Conservation (phyloP, 1,140 invertebrate genomes). For the Gryllus bimaculatus region DNA sequence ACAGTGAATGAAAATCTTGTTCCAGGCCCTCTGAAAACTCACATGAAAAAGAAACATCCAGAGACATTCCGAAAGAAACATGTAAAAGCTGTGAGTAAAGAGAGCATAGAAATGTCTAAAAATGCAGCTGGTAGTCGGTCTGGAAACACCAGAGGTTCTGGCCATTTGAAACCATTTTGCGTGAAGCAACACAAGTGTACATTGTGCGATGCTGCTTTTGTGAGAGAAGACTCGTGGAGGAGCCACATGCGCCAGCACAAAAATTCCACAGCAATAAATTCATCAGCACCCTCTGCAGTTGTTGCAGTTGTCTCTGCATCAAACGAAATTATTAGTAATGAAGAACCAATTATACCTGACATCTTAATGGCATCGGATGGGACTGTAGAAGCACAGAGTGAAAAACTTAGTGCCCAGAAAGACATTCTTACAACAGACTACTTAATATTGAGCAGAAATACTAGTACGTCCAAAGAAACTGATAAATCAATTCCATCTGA, state of each 20-base stretch:
- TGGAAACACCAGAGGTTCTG: not conserved
- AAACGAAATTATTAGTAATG: no score
- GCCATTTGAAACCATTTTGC: conserved; percentile 24
- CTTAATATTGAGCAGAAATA: no score
- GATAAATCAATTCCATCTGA: no score
- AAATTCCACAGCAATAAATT: not conserved
- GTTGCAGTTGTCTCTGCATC: no score
- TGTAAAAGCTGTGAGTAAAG: conserved; percentile 3
- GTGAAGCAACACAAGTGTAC: conserved; percentile 28
- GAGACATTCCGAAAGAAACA: conserved; percentile 10
- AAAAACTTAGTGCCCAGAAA: no score
- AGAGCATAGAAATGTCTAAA: not conserved
- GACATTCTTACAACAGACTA: no score
- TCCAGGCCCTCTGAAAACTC: conserved; percentile 19
- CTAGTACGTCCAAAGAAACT: no score
- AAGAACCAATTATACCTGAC: no score
- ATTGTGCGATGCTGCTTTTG: conserved; percentile 31
- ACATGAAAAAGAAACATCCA: conserved; percentile 19
- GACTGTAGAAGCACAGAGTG: no score
- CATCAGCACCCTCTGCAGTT: no score
- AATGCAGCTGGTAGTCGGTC: not conserved
- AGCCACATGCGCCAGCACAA: conserved; percentile 32
- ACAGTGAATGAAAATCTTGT: not conserved
- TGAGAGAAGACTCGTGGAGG: conserved; percentile 32
- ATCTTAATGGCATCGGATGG: no score